Evolutionary conservation across 2,113 vertebrate species (phyloP), one percentile per base, ranked within the genome.

Genomic region (Chaetura pelagica): DNA sequence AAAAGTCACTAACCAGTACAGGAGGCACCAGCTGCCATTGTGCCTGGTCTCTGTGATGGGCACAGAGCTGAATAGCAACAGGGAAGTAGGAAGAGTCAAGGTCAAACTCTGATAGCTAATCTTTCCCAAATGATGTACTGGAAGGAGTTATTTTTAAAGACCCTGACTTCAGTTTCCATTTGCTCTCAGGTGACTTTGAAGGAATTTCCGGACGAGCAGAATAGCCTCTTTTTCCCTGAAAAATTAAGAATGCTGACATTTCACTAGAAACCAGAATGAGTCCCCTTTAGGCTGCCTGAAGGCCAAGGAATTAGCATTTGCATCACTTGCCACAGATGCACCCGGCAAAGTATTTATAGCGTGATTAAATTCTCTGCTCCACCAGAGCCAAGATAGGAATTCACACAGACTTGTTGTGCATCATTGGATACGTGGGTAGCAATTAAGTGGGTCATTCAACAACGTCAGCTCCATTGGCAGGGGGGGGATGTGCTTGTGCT

Each of bases 1-100:
- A 40, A 11, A 54, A 75, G 20, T 55, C 16, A 46, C 61, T 18
- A 4, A 18, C 15, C 10, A 23, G 44, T 27, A 19, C 29, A 18
- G 0, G 4, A 40, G 29, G 14, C 49, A 40, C 44, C 0, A 2
- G 34, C 15, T 51, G 46, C 23, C 15, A 4, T 38, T 10, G 18
- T 0, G 3, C 4, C 29, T 62, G 12, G 3, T 54, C 10, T 69
- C 30, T 49, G n/a, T 59, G 29, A n/a, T 54, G 71, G 30, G 9
- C n/a, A 4, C 5, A 5, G 30, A 68, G 20, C 16, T 69, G 16
- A 29, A 49, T 4, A 62, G 4, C 23, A 52, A 12, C 7, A 49
- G 21, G 15, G 18, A 67, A 29, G 3, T 29, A 13, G 30, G 35
- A 73, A 69, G 24, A 54, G 38, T 35, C 44, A 54, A 42, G 49